These are phyloP conservation scores for Macrocentrus cingulum DNA, from an alignment of 1,140 invertebrate species.

Conservation along the genomic window DNA sequence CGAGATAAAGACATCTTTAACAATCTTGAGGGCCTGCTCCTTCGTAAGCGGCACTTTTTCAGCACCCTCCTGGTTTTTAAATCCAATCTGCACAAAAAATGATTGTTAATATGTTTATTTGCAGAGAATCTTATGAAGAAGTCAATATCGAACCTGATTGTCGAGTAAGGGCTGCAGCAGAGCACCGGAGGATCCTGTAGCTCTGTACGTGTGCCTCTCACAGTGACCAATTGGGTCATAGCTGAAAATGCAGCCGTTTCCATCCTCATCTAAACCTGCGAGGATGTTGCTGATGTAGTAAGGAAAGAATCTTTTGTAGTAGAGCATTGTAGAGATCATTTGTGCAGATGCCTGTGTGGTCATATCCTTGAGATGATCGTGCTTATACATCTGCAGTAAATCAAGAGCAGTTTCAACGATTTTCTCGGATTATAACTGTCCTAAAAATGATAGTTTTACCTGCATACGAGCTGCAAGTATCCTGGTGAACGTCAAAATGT, in stretches of 20 bases:
- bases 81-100: slow-evolving; percentile 68
- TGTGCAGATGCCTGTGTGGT: slow-evolving; percentile 89
- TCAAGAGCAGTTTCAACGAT: not conserved
- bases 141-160: slow-evolving; percentile 67
- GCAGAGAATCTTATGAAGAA: slow-evolving; percentile 8
- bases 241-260: slow-evolving; percentile 91
- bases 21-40: slow-evolving; percentile 79
- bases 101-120: not conserved
- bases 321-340: slow-evolving; percentile 94
- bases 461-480: slow-evolving; percentile 84
- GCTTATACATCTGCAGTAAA: slow-evolving; percentile 81
- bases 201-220: slow-evolving; percentile 77
- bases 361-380: slow-evolving; percentile 95
- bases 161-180: slow-evolving; percentile 84
- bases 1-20: slow-evolving; percentile 96
- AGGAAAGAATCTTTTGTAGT: slow-evolving; percentile 97
- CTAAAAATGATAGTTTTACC: slow-evolving; percentile 52
- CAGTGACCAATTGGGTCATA: slow-evolving; percentile 97
- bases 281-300: slow-evolving; percentile 96
- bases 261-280: slow-evolving; percentile 83
- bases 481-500: slow-evolving; percentile 90
- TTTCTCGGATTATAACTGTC: not conserved
- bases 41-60: slow-evolving; percentile 64
- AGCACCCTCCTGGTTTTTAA: slow-evolving; percentile 79
- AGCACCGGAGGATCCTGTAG: slow-evolving; percentile 81